Base-by-base conservation (phyloP, 2,113 vertebrate species). In the Calidris pygmaea region DNA sequence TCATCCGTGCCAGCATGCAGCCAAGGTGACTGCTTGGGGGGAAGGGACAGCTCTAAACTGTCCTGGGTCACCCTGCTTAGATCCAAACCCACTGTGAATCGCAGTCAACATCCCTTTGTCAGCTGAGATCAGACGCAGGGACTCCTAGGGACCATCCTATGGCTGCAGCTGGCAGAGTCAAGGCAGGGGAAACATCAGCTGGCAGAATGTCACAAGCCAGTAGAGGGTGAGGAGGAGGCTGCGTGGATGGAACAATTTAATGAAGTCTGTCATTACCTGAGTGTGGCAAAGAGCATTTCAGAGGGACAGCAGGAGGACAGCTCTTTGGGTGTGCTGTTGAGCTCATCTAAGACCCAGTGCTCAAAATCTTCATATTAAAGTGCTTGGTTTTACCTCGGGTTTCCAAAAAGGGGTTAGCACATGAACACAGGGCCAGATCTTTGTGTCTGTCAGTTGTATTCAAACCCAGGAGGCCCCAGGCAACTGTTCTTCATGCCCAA, bases 1-100 rank as follows among this genome's bases (percentile, higher is more conserved):
- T 76, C 37, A 80, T 37, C 4, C 0, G 0, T 53, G 43, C 20
- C 9, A 1, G 0, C 39, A 10, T 30, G 29, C 29, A 85, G 41
- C 29, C 56, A 18, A 37, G 32, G 56, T 53, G 10, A 27, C 34
- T 79, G n/a, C 55, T 22, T 47, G 67, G 11, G 59, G 30, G 56
- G 27, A 50, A 27, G 16, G 71, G 24, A 14, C 56, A 94, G n/a
- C 8, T 74, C n/a, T 8, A 1, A 48, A 34, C 39, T 56, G 5
- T 56, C 18, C 48, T 41, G 24, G 19, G 15, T 35, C 63, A 47
- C 12, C 27, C 45, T 79, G 35, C 78, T 92, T 34, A 24, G 58
- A 73, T 85, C 67, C 48, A 76, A 26, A 17, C 20, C 26, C 23
- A 34, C 45, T 52, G 67, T 60, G 37, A 91, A 41, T 71, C 4